Evolutionary conservation across 2,797 vertebrate species (phyloP).

Genomic region (Pyrrhura leucotis): DNA sequence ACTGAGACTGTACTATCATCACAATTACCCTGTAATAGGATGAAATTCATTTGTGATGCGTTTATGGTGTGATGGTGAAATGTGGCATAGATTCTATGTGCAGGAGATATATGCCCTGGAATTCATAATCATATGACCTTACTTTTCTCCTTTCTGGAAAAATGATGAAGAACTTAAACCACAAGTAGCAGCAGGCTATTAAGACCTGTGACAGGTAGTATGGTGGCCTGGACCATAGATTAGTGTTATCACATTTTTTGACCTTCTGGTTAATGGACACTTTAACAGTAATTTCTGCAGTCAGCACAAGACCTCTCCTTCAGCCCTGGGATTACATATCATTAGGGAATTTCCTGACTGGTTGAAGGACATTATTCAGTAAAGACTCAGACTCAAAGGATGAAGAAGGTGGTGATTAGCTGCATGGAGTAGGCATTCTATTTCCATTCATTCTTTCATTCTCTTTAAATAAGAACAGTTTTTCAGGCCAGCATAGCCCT

Average conservation of each 20-base stretch:
- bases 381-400: neutral
- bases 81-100: neutral
- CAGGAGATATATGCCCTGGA: neutral
- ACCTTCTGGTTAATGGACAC: neutral
- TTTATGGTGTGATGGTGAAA: neutral
- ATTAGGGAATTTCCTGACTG: constrained; percentile 1
- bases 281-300: neutral
- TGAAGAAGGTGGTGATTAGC: constrained; percentile 3
- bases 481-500: neutral
- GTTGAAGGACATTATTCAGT: neutral
- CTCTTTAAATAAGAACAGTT: constrained; percentile 20
- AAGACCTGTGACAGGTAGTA: neutral
- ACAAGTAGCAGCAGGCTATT: neutral
- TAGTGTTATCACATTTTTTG: neutral
- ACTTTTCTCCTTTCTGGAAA: neutral
- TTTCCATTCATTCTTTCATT: neutral
- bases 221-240: neutral
- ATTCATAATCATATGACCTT: neutral
- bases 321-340: neutral
- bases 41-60: neutral
- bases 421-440: neutral
- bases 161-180: neutral
- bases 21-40: neutral
- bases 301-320: neutral
- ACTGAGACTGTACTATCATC: neutral